These are phyloP conservation scores for Anagrus nilaparvatae DNA, from an alignment of 1,140 invertebrate genomes.

Conservation along the genomic window DNA sequence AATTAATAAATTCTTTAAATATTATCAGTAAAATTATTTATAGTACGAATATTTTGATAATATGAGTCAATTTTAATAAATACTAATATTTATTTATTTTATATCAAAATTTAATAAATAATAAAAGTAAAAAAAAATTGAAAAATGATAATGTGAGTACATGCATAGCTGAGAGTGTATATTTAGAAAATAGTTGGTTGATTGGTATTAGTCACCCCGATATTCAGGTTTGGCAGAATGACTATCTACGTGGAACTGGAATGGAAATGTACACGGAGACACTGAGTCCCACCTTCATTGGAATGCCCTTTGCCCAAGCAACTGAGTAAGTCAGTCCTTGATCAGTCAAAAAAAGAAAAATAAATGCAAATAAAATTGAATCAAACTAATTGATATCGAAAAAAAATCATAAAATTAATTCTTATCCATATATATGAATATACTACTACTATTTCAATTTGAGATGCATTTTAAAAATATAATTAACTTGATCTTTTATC, in stretches of 20 bases:
- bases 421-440: too few species aligned
- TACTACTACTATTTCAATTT: too few species aligned
- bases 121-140: too few species aligned
- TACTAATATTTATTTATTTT: too few species aligned
- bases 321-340: conserved; percentile 83
- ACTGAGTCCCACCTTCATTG: conserved; percentile 90
- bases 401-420: conserved; percentile 8
- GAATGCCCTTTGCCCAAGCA: conserved; percentile 94
- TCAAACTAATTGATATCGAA: neutral
- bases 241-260: conserved; percentile 95
- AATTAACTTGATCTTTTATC: too few species aligned
- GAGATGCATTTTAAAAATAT: too few species aligned
- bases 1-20: too few species aligned
- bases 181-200: conserved; percentile 44
- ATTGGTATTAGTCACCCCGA: conserved; percentile 69
- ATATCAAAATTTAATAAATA: too few species aligned
- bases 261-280: conserved; percentile 99
- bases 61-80: too few species aligned
- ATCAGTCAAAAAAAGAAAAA: too few species aligned
- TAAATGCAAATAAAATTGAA: neutral
- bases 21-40: too few species aligned
- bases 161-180: conserved; percentile 38
- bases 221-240: conserved; percentile 95
- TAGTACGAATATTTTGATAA: too few species aligned
- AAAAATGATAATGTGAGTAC: conserved; percentile 24